Base-by-base conservation (phyloP, 1,140 invertebrate genomes). In the Hesperophylax magnus region DNA sequence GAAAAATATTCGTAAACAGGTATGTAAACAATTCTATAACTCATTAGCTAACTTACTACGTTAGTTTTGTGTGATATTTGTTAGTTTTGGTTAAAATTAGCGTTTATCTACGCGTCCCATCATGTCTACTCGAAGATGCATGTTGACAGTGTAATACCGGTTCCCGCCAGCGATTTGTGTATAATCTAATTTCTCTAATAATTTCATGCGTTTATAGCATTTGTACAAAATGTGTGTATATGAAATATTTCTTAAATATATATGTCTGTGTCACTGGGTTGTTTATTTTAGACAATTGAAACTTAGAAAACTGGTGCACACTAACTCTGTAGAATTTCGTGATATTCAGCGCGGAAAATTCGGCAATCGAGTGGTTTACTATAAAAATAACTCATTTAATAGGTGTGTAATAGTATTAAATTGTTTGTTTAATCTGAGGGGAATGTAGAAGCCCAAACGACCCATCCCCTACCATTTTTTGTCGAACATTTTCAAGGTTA, bases 131-230 rank as follows among this genome's bases (percentile, higher is more conserved):
- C 47, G 67, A 20, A 53, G 67, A 71, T 71, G 67, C 47, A 20
- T 71, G 67, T 71, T 71, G 67, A 71, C 67, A 71, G 67, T 52
- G 2, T 27, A 34, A 58, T 75, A 54, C 71, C 71, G 71, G 71
- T 75, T 75, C 71, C 71, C 71, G 71, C 71, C 71, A 75, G 58
- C 18, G 17, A 31, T 75, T 56, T 17, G 11, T 39, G 17, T 5
- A 58, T 24, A 8, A 22, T 53, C 52, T 52, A 18, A 71, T 71
- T 52, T 71, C 31, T 8, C n/a, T 4, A 53, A 34, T 18, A 22
- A 15, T 63, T 63, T 63, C 54, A 58, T 20, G 5, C 2, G 17
- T 18, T 8, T 1, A 3, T 3, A 20, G 17, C 54, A n/a, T 18
- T 18, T 58, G 17, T n/a, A 58, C 54, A n/a, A 5, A 3, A 1